Base-by-base conservation (phyloP, 2,113 vertebrate genomes). In the Phaethon lepturus region DNA sequence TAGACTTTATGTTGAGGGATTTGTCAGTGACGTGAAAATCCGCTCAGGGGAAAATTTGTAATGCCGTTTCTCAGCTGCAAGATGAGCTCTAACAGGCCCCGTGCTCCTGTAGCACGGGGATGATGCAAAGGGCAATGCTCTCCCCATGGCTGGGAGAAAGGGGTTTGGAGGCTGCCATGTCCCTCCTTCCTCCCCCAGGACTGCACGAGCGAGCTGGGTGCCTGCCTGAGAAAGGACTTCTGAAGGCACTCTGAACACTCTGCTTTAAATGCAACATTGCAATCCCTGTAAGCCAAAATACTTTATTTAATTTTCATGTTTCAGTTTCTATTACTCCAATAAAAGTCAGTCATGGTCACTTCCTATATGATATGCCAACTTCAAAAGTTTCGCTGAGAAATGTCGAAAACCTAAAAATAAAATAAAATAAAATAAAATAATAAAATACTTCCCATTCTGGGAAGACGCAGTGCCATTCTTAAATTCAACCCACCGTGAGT, bases 31-130 rank as follows among this genome's bases (percentile, higher is more conserved):
- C 9, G 3, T 87, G 73, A 66, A 95, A 92, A 63, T 28, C 26
- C 0, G 0, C 40, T 60, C 4, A 38, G 33, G 60, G 29, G 14
- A 38, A 93, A 86, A 83, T 24, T 14, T 25, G n/a, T 42, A 53
- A 38, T 86, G 47, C 10, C 24, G 33, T 71, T 86, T 93, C 79
- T 90, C 85, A 86, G 35, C 53, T 88, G 68, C 74, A 86, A 68
- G 33, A 13, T 73, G 64, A 86, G 45, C 38, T 67, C 45, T 38
- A 60, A 14, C 24, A 74, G 84, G 35, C 11, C 31, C 8, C 5
- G 8, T 11, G 38, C 77, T 63, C 3, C 0, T 33, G 11, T 55
- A 73, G 68, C 14, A 58, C 6, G 66, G n/a, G 29, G 11, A 45
- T 73, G 62, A 42, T 35, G 18, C 17, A 73, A 68, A 75, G 25